A percentile compares a stretch with the other conserved stretches of the same genome.
Evolutionary conservation across 2,113 vertebrate species (phyloP).

Genomic region (Numida meleagris): DNA sequence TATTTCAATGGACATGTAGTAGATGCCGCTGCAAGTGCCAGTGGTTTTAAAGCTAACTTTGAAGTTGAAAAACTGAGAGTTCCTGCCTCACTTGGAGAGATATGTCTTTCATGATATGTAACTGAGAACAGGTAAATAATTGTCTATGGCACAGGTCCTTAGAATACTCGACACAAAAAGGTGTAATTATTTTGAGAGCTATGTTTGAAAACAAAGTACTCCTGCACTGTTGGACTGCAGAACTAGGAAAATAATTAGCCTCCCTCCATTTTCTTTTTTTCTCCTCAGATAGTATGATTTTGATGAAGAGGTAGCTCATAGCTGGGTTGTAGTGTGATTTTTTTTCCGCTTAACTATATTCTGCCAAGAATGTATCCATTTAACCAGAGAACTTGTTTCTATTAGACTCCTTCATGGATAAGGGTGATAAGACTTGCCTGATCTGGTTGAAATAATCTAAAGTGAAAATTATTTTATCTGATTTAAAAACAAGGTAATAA

Average conservation of each 20-base stretch:
- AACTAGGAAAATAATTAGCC: not conserved
- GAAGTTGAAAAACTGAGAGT: slow-evolving; percentile 41
- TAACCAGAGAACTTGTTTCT: not conserved
- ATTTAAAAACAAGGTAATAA: not conserved
- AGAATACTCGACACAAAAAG: not conserved
- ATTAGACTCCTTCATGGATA: not conserved
- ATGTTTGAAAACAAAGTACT: slow-evolving; percentile 40
- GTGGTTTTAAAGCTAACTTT: slow-evolving; percentile 33
- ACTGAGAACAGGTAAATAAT: slow-evolving; percentile 54
- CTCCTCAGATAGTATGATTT: not conserved
- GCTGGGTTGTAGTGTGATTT: not conserved
- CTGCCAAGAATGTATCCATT: not conserved
- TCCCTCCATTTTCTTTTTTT: slow-evolving; percentile 9
- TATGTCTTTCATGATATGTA: slow-evolving; percentile 24
- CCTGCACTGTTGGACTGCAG: not conserved
- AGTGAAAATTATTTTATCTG: not conserved
- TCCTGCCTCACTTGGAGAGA: slow-evolving; percentile 46
- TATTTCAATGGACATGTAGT: not conserved
- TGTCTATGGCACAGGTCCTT: not conserved
- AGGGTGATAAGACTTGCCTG: not conserved
- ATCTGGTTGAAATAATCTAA: not conserved
- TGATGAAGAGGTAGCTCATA: not conserved
- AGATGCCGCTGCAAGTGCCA: slow-evolving; percentile 28
- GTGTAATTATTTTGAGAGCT: slow-evolving; percentile 38
- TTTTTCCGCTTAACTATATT: not conserved